Conservation (phyloP, 2,888 invertebrate species). For the Lingula anatina region DNA sequence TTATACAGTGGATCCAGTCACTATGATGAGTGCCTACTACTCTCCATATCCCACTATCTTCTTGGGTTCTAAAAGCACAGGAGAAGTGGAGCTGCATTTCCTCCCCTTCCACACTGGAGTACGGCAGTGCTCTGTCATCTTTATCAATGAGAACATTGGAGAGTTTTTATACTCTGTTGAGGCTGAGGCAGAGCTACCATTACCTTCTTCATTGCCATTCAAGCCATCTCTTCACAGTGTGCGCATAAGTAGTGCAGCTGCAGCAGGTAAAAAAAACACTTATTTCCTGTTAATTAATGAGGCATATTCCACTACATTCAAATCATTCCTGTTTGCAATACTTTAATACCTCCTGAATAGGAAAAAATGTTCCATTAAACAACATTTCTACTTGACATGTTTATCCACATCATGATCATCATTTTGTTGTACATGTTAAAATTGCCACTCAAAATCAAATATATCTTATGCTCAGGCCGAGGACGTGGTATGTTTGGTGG, state of each 20-base stretch:
- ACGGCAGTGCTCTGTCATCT: slow-evolving; percentile 45
- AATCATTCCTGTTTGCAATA: too few relatives aligned
- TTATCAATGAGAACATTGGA: slow-evolving; percentile 44
- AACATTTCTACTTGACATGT: too few relatives aligned
- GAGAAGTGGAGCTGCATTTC: slow-evolving; percentile 41
- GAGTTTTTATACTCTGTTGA: slow-evolving; percentile 50
- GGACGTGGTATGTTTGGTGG: slow-evolving; percentile 36
- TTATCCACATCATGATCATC: too few relatives aligned
- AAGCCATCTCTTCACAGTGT: slow-evolving; percentile 30
- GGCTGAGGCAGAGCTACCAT: slow-evolving; percentile 38
- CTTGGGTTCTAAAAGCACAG: slow-evolving; percentile 23
- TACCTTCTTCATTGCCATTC: slow-evolving; percentile 38
- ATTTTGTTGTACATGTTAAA: too few relatives aligned
- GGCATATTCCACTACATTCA: too few relatives aligned
- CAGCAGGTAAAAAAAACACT: slow-evolving; percentile 28
- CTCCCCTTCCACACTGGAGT: slow-evolving; percentile 46
- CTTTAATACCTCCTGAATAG: neutral
- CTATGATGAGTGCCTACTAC: slow-evolving; percentile 38
- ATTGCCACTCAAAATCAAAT: too few relatives aligned
- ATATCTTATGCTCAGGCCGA: slow-evolving; percentile 24
- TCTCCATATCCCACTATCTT: slow-evolving; percentile 24
- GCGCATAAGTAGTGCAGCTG: slow-evolving; percentile 45
- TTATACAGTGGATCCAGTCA: slow-evolving; percentile 2
- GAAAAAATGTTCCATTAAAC: too few relatives aligned
- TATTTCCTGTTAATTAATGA: neutral